These are phyloP conservation scores for Limnothrissa miodon DNA, from an alignment of 2,113 vertebrate species.

Conservation along the genomic window DNA sequence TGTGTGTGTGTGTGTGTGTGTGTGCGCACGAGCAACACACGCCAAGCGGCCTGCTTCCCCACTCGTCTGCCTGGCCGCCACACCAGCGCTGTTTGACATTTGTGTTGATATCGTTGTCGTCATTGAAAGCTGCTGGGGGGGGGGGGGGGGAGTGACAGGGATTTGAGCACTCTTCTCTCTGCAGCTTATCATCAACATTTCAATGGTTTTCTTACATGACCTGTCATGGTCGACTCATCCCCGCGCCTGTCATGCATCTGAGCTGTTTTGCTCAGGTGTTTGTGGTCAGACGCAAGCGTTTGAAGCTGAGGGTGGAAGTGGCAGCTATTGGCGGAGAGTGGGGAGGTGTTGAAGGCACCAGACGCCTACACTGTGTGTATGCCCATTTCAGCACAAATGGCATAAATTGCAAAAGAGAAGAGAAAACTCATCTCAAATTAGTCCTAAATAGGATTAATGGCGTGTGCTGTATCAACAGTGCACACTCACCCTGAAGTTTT, in stretches of 20 bases:
- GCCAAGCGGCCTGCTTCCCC: neutral
- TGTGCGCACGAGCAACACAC: neutral
- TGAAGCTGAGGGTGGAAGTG: neutral
- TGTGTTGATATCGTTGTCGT: slow-evolving; percentile 63
- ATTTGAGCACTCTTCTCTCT: slow-evolving; percentile 53
- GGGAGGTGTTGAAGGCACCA: neutral
- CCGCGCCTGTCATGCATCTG: slow-evolving; percentile 40
- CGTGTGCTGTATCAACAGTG: slow-evolving; percentile 6
- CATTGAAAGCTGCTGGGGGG: slow-evolving; percentile 43
- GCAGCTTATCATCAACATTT: slow-evolving; percentile 56
- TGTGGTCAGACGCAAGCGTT: slow-evolving; percentile 39
- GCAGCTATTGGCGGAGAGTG: neutral
- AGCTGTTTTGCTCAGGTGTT: slow-evolving; percentile 46
- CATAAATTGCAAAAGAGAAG: neutral
- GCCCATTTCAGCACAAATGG: slow-evolving; percentile 9
- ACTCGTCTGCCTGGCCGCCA: slow-evolving; percentile 33
- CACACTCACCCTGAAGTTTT: slow-evolving; percentile 15
- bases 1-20: no score
- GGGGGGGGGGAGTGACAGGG: slow-evolving; percentile 29
- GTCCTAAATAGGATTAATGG: slow-evolving; percentile 19
- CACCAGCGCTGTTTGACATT: slow-evolving; percentile 64
- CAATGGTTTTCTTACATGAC: slow-evolving; percentile 54
- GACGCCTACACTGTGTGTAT: neutral
- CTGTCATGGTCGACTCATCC: slow-evolving; percentile 45
- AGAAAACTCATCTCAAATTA: slow-evolving; percentile 6